These are phyloP conservation scores for Semnornis frantzii DNA, from an alignment of 2,113 vertebrate genomes.

Conservation along the genomic window DNA sequence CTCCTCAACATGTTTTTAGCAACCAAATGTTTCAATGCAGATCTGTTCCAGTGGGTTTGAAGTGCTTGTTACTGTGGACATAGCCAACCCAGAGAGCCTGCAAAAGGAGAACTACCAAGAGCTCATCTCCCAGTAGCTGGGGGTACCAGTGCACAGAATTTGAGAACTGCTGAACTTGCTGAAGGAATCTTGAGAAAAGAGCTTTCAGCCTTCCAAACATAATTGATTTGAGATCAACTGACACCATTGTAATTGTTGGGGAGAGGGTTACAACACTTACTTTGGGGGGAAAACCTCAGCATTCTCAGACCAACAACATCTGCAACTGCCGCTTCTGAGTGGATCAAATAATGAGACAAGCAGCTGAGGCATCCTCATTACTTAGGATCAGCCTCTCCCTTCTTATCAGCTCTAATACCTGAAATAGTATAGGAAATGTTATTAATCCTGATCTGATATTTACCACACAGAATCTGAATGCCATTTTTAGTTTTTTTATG, in stretches of 20 bases:
- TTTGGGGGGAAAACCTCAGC: not conserved
- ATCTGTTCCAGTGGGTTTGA: not conserved
- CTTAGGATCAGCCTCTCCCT: not conserved
- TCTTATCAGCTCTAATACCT: not conserved
- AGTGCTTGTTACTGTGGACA: not conserved
- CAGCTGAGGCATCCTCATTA: not conserved
- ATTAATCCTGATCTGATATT: not conserved
- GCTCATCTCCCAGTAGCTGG: not conserved
- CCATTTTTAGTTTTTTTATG: not conserved
- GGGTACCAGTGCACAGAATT: not conserved
- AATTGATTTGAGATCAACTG: not conserved
- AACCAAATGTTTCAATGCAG: not conserved
- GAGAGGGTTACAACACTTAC: not conserved
- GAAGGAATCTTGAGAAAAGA: not conserved
- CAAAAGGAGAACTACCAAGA: not conserved
- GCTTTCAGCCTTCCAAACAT: not conserved
- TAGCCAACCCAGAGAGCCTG: not conserved
- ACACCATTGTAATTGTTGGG: not conserved
- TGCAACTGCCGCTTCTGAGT: not conserved
- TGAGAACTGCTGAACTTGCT: not conserved
- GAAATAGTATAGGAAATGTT: not conserved
- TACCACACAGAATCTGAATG: not conserved
- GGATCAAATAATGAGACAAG: not conserved
- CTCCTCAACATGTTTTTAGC: not conserved
- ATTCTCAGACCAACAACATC: not conserved